These are phyloP conservation scores for Drosophila longiperda DNA, from an alignment of 2,888 invertebrate genomes.

Conservation along the genomic window DNA sequence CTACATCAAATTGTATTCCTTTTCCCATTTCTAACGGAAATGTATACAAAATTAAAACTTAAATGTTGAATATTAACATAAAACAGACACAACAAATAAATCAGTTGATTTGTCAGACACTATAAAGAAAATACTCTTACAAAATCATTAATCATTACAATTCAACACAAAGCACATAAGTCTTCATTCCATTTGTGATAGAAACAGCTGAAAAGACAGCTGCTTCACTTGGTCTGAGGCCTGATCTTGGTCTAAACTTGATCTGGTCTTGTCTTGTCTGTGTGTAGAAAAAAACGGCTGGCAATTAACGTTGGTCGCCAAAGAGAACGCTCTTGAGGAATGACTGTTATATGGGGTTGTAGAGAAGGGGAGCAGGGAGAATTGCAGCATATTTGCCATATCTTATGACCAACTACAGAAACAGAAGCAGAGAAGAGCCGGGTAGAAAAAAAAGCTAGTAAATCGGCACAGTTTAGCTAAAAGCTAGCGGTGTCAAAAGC, in stretches of 20 bases:
- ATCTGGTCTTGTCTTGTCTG: conserved; percentile 7
- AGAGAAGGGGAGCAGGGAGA: neutral
- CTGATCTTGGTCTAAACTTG: conserved; percentile 17
- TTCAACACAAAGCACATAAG: conserved; percentile 2
- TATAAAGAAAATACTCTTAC: neutral
- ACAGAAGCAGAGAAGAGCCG: conserved; percentile 52
- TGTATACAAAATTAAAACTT: no score
- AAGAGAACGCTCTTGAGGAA: conserved; percentile 25
- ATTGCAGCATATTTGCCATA: conserved; percentile 63
- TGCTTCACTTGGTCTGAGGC: conserved; percentile 35
- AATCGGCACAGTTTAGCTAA: conserved; percentile 40
- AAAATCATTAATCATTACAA: neutral
- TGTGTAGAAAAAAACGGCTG: conserved; percentile 29
- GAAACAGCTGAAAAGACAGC: conserved; percentile 46
- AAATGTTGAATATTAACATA: no score
- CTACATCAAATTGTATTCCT: neutral
- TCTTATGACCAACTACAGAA: conserved; percentile 60
- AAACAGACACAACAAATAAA: neutral
- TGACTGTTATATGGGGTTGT: conserved; percentile 1
- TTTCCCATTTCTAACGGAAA: no score
- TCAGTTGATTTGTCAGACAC: neutral
- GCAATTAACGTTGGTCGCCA: conserved; percentile 65
- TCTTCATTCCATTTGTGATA: conserved; percentile 43
- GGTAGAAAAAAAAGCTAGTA: conserved; percentile 20
- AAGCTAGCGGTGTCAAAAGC: conserved; percentile 53